Base-by-base conservation (phyloP, 2,113 vertebrate genomes). In the Pantherophis guttatus region DNA sequence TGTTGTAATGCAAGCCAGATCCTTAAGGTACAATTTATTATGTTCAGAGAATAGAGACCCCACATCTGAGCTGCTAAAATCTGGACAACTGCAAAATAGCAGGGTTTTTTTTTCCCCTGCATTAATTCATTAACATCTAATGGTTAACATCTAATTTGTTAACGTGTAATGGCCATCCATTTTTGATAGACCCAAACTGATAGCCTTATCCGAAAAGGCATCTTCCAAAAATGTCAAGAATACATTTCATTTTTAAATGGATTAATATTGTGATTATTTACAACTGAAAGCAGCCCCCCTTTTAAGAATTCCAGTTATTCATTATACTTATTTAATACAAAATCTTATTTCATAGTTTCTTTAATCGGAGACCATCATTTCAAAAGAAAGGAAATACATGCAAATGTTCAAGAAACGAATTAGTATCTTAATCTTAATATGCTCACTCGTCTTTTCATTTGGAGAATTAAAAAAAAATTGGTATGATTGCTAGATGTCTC, bases 351-450 rank as follows among this genome's bases (percentile, higher is more conserved):
- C 86, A 23, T 12, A 8, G n/a, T 39, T 70, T 39, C 12, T 88
- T 91, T 87, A 91, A 88, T 2, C n/a, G 9, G n/a, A 65, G 33
- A 13, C 86, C 94, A 88, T 26, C 87, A 55, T 17, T 29, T 50
- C 54, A 44, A 50, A 53, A 13, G 1, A 24, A 1, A 29, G 53
- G 50, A 21, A 86, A 48, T 86, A 89, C 5, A 29, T 62, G n/a
- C 55, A 1, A 29, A 70, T 54, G 1, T 39, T 75, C 8, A 11
- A 65, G 24, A 3, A 0, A 0, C 19, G 5, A 90, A 52, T 58
- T 10, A 88, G 13, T n/a, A 65, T 48, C 19, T 1, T 26, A 58
- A 24, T 10, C 11, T 26, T 93, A 10, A 93, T 19, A 24, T 0
- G 1, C 3, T 93, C 39, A 50, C 8, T 10, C 62, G 92, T 55